Conservation (phyloP, 2,888 invertebrate species). For the Orchesella flavescens region DNA sequence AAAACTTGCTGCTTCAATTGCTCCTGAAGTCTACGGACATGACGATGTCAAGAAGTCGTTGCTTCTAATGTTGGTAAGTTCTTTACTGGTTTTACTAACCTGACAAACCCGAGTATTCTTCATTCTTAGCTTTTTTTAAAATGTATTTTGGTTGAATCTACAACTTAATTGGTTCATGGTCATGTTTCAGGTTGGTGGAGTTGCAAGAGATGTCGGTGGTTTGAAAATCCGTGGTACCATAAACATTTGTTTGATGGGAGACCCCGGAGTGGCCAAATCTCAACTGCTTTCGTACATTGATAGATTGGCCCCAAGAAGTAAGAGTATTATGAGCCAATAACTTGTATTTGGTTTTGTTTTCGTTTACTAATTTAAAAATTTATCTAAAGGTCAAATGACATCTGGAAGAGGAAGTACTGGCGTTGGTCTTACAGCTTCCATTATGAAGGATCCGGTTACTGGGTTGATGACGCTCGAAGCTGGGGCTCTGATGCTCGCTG, state of each 20-base stretch:
- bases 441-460: constrained; percentile 97
- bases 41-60: constrained; percentile 98
- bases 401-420: constrained; percentile 97
- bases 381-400: constrained; percentile 86
- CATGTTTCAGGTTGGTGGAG: constrained; percentile 80
- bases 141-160: neutral
- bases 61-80: constrained; percentile 86
- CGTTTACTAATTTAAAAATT: neutral
- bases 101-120: neutral
- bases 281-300: constrained; percentile 96
- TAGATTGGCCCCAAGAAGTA: constrained; percentile 90
- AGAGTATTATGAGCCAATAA: constrained; percentile 73
- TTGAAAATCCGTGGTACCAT: constrained; percentile 98
- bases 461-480: constrained; percentile 98
- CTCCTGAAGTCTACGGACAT: constrained; percentile 99
- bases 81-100: neutral
- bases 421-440: constrained; percentile 98
- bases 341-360: constrained; percentile 3
- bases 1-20: constrained; percentile 91
- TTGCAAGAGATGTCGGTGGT: constrained; percentile 91
- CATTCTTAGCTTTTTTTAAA: neutral
- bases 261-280: constrained; percentile 97
- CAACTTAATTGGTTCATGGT: too few relatives aligned
- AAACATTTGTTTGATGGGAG: constrained; percentile 99
- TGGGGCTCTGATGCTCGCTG: constrained; percentile 95